phyloP scores from a whole-genome alignment of 2,888 invertebrate species.

The Holacanthella duospinosa region DNA sequence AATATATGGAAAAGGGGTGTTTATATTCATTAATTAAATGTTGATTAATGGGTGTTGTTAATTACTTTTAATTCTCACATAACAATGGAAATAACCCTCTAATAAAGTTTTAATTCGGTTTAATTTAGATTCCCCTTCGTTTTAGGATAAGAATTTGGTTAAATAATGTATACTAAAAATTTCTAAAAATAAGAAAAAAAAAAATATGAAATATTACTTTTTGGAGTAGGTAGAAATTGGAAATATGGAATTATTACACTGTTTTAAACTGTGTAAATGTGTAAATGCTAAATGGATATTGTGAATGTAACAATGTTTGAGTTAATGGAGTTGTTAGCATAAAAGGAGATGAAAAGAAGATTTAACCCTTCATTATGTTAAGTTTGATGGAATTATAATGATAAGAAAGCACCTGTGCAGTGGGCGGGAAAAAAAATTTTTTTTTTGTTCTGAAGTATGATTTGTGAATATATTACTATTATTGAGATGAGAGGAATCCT shows the following conservation, averaged over 20 bases:
- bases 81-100: slow-evolving; percentile 33
- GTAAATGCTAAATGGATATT: too few relatives aligned
- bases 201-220: too few relatives aligned
- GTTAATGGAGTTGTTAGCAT: background rate
- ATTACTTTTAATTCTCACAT: slow-evolving; percentile 37
- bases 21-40: slow-evolving; percentile 26
- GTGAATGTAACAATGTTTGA: too few relatives aligned
- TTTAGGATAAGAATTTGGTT: too few relatives aligned
- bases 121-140: too few relatives aligned
- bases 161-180: too few relatives aligned
- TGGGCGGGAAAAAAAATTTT: background rate
- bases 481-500: background rate
- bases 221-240: too few relatives aligned
- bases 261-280: too few relatives aligned
- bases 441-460: background rate
- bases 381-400: background rate
- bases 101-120: slow-evolving; percentile 22
- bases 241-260: too few relatives aligned
- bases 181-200: too few relatives aligned
- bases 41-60: slow-evolving; percentile 36
- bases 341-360: background rate
- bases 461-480: background rate
- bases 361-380: background rate
- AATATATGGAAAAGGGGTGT: too few relatives aligned
- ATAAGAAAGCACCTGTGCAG: background rate